Evolutionary conservation across 37 sponge, comb jelly and placozoan species (phyloP), one percentile per base, ranked within the genome.

Genomic region (Petrosia ficiformis): DNA sequence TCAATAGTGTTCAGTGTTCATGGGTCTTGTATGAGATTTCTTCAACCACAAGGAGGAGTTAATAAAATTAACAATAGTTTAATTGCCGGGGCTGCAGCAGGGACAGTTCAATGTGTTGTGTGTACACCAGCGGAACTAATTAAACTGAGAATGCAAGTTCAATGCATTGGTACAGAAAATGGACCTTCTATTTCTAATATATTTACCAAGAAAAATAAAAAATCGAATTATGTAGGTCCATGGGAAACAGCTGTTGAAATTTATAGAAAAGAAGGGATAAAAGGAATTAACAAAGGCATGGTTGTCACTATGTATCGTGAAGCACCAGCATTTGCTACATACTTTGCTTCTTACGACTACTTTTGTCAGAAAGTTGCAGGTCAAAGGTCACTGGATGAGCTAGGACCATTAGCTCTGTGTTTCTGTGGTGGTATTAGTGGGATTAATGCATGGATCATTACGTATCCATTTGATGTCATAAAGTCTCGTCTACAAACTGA

Each of bases 391-490:
- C 43, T 74, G 58, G 58, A 75, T 57, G 28, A 76, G 22, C 57
- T 83, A 28, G 58, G 63, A 14, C 11, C 70, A 33, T 32, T 42
- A 11, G 48, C 40, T 38, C 70, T 83, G 44, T 58, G 77, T 25
- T 21, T 57, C 6, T 81, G 82, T 42, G 91, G 91, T 28, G 79
- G 81, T 1, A 8, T 77, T 3, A 77, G 81, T 69, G 91, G 91
- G 16, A 77, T 80, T 1, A 29, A 66, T 21, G 71, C 82, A 14
- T 90, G 86, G 81, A 28, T 80, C 0, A 26, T 85, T 3, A 88
- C 86, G 0, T 85, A 85, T 54, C 91, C 91, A 19, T 68, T 84
- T 52, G 91, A 90, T 68, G 86, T 90, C 21, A 76, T 90, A 54
- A 90, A 90, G 48, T 80, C 91, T 25, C 42, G 86, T 25, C 60